Evolutionary conservation across 2,797 vertebrate genomes (phyloP), one percentile per base, ranked within the genome.

Genomic region (Bryconaethiops microstoma): DNA sequence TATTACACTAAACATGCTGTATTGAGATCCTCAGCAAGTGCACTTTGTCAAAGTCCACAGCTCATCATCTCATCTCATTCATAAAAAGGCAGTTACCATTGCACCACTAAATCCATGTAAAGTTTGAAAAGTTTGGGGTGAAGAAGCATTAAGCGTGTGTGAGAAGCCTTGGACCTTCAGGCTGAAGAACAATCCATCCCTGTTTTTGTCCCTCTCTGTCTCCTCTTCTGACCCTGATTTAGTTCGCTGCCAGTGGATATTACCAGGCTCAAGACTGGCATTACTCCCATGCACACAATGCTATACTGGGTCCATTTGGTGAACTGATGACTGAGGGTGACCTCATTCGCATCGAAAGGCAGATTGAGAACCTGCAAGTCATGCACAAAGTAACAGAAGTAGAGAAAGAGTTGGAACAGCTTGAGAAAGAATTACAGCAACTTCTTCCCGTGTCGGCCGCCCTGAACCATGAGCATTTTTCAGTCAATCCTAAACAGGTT

Each of bases 331-430:
- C 95, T 0, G 97, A 99, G 88, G 93, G 93, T 4, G 98, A 99
- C 86, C 88, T 98, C 71, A 92, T 94, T 82, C 94, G 92, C 80
- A 96, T 99, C 84, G 97, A 99, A 89, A 95, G 94, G 93, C 97
- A 96, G 89, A 97, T 98, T 69, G 97, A 98, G 89, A 98, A 97
- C 89, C 94, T 99, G 74, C 97, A 96, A 86, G 96, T 99, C 74
- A 94, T 98, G 95, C 96, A 96, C 88, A 96, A 97, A 86, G 95
- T 94, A 4, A 95, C 95, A 64, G 95, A 92, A 68, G 95, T 96
- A 4, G 96, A 96, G 91, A 96, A 92, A 39, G 95, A 94, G 85
- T 88, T 96, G 78, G 93, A 94, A 83, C 92, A 94, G 83, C 92
- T 95, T 67, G 96, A 97, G 87, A 92, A 89, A 67, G 94, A 98